Base-by-base conservation (phyloP, 2,888 invertebrate species). In the Calameuta pallipes region DNA sequence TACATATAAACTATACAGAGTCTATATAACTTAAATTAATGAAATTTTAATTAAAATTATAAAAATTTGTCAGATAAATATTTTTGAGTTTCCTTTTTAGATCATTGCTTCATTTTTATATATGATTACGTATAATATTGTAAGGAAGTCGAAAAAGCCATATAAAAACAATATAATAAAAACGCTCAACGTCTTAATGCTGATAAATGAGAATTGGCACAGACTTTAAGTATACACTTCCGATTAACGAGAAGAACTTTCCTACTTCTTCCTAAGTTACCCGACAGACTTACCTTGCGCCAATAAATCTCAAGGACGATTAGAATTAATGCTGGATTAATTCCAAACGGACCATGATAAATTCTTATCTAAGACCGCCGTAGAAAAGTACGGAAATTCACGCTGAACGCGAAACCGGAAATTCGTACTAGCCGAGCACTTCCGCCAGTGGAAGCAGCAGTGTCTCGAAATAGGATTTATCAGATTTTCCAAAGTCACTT, bases 271-370 rank as follows among this genome's bases (percentile, higher is more conserved):
- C 73, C 35, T 13, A 77, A 73, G 68, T 77, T 77, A 37, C 76
- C 68, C 56, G 75, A 69, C 75, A 73, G 41, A 36, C 75, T 77
- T 75, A 68, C 74, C 78, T 80, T 71, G 77, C 75, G 68, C 80
- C 81, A 83, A 87, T 85, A 87, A 87, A 86, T 87, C 82, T 78
- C 81, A 71, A 75, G 78, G 80, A 79, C 83, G 84, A 85, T 87
- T 86, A 85, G 84, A 86, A 87, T 85, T 85, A 85, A 86, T 85
- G 85, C 83, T 81, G 80, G 84, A 87, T 86, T 86, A 86, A 85
- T 86, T 86, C 84, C 85, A 85, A 56, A 85, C 84, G 83, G 83
- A 56, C 82, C 78, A 81, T 80, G 85, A 86, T 85, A 87, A 85
- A 85, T 85, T 80, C 81, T 83, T 84, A 83, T 83, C 83, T 80